These are phyloP conservation scores for Troides oblongomaculatus DNA, from an alignment of 2,888 invertebrate species.

Conservation along the genomic window DNA sequence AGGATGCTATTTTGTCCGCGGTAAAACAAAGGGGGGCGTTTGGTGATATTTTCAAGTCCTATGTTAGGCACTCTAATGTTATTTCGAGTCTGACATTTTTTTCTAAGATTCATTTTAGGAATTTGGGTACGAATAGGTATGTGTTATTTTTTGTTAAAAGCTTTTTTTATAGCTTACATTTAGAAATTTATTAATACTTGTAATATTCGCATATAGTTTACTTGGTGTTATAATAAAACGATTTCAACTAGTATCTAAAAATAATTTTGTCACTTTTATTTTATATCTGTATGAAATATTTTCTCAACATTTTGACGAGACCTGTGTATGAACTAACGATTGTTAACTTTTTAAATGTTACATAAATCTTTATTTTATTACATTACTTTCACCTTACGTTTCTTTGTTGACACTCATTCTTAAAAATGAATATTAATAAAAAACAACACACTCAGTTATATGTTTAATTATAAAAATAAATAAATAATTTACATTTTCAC, in stretches of 20 bases:
- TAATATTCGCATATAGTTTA: background rate
- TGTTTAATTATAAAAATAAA: conserved; percentile 63
- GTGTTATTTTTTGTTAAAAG: background rate
- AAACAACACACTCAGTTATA: background rate
- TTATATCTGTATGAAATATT: background rate
- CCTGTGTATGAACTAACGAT: too few relatives aligned
- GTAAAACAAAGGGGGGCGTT: too few relatives aligned
- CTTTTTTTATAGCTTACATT: background rate
- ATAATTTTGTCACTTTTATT: background rate
- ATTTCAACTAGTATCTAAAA: background rate
- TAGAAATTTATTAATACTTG: background rate
- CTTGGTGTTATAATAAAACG: background rate
- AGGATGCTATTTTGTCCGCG: too few relatives aligned
- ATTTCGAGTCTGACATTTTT: background rate
- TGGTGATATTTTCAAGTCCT: too few relatives aligned
- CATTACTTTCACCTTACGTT: too few relatives aligned
- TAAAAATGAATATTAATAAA: background rate
- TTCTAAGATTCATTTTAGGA: background rate
- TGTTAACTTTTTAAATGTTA: too few relatives aligned
- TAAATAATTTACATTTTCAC: conserved; percentile 72
- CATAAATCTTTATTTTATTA: too few relatives aligned
- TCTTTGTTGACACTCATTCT: background rate
- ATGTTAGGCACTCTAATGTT: too few relatives aligned
- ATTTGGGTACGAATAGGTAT: background rate
- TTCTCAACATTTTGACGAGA: too few relatives aligned